Evolutionary conservation across 2,888 invertebrate genomes (phyloP).

Genomic region (Perizoma flavofasciatum): DNA sequence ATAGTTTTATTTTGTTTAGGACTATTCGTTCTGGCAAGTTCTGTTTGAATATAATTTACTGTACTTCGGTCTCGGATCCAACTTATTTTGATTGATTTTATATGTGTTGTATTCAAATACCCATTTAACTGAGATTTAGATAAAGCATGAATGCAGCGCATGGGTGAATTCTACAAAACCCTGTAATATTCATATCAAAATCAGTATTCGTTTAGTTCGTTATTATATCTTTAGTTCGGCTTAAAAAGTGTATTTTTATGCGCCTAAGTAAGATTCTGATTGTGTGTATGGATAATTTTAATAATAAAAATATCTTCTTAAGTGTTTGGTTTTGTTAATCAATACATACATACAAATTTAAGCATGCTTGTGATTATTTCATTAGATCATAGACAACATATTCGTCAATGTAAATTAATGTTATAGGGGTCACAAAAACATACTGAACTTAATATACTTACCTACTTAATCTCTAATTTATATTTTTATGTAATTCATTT

Average conservation of each 20-base stretch:
- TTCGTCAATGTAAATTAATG: slow-evolving; percentile 36
- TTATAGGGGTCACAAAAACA: slow-evolving; percentile 44
- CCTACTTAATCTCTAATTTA: slow-evolving; percentile 29
- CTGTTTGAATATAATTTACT: background rate
- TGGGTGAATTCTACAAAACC: slow-evolving; percentile 1
- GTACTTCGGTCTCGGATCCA: background rate
- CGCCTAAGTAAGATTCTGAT: slow-evolving; percentile 18
- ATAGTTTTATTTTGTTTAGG: slow-evolving; percentile 24
- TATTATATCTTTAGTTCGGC: background rate
- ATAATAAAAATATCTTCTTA: slow-evolving; percentile 11
- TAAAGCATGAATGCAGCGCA: slow-evolving; percentile 10
- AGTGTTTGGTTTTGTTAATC: slow-evolving; percentile 24
- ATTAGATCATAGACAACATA: slow-evolving; percentile 36
- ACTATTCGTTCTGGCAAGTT: slow-evolving; percentile 18
- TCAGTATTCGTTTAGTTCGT: slow-evolving; percentile 1
- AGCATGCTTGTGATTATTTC: slow-evolving; percentile 34
- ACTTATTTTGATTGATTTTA: slow-evolving; percentile 1
- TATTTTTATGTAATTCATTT: slow-evolving; percentile 23
- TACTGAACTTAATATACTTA: slow-evolving; percentile 17
- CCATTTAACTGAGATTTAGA: background rate
- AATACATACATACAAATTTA: slow-evolving; percentile 30
- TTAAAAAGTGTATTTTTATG: slow-evolving; percentile 11
- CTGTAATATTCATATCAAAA: background rate
- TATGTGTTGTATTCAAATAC: background rate
- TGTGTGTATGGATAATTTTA: slow-evolving; percentile 27